Evolutionary conservation across 1,140 invertebrate genomes (phyloP).

Genomic region (Nebria ingens): DNA sequence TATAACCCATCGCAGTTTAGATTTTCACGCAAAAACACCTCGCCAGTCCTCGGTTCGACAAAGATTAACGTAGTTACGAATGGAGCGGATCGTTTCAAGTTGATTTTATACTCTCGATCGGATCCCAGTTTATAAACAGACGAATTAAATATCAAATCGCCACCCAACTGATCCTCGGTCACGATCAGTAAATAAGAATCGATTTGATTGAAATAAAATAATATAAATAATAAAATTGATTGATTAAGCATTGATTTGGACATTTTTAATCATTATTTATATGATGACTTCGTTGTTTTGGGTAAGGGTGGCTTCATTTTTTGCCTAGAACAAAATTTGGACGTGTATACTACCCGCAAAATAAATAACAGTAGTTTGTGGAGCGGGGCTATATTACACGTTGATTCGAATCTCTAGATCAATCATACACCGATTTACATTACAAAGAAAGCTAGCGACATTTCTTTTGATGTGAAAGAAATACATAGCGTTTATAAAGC

Average conservation of each 20-base stretch:
- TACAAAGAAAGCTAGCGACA: no score
- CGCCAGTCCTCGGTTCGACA: constrained; percentile 61
- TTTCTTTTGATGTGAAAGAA: no score
- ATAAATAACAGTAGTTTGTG: no score
- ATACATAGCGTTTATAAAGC: no score
- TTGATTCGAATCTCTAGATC: no score
- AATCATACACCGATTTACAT: no score
- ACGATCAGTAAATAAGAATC: constrained; percentile 56
- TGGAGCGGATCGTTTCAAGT: constrained; percentile 63
- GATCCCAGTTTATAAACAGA: constrained; percentile 66
- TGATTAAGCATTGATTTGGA: not conserved
- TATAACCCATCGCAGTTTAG: constrained; percentile 70
- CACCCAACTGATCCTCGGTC: constrained; percentile 52
- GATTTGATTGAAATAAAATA: not conserved
- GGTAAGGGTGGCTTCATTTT: not conserved
- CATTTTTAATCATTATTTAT: not conserved
- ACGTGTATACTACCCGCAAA: no score
- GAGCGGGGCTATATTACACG: no score
- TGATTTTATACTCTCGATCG: constrained; percentile 61
- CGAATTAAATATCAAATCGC: constrained; percentile 65
- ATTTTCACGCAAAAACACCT: constrained; percentile 57
- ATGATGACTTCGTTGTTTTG: not conserved
- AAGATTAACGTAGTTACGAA: constrained; percentile 67
- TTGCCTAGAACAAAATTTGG: no score
- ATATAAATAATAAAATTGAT: not conserved